phyloP scores from a whole-genome alignment of 2,797 vertebrate genomes.

The Petrocephalus schoutedeni region DNA sequence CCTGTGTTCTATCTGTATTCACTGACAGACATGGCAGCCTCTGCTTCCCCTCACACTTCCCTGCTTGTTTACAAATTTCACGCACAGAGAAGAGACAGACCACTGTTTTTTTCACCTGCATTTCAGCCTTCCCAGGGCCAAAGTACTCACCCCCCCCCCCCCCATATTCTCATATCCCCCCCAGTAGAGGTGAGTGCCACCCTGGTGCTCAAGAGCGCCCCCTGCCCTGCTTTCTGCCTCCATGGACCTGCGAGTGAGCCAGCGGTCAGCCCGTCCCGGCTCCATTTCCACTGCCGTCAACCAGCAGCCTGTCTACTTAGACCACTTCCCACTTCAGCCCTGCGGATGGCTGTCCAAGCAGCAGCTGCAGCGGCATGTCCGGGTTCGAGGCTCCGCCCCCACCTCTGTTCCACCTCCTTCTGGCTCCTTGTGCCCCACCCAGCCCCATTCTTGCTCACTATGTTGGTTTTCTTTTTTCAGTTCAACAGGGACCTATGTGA shows the following conservation, averaged over 20 bases:
- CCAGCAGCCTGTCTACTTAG: constrained; percentile 73
- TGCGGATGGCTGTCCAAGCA: constrained; percentile 62
- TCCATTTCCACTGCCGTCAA: constrained; percentile 76
- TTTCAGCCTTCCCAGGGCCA: neutral
- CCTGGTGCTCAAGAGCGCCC: neutral
- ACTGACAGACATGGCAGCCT: neutral
- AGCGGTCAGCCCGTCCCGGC: constrained; percentile 75
- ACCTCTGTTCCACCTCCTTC: neutral
- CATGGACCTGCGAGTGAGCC: constrained; percentile 92
- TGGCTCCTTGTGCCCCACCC: neutral
- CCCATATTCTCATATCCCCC: neutral
- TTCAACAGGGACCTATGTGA: constrained; percentile 67
- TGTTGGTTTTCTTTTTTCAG: constrained; percentile 31
- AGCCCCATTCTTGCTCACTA: neutral
- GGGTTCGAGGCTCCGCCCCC: constrained; percentile 45
- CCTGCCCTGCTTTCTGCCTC: constrained; percentile 47
- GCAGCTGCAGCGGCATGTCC: constrained; percentile 65
- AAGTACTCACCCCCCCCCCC: neutral
- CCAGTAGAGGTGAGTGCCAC: neutral
- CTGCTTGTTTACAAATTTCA: neutral
- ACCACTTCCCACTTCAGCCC: constrained; percentile 56
- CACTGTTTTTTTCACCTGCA: neutral
- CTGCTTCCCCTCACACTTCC: neutral
- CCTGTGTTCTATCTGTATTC: too few species aligned
- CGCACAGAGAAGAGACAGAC: neutral